phyloP scores from a whole-genome alignment of 2,797 vertebrate genomes.

The Protosalanx chinensis region DNA sequence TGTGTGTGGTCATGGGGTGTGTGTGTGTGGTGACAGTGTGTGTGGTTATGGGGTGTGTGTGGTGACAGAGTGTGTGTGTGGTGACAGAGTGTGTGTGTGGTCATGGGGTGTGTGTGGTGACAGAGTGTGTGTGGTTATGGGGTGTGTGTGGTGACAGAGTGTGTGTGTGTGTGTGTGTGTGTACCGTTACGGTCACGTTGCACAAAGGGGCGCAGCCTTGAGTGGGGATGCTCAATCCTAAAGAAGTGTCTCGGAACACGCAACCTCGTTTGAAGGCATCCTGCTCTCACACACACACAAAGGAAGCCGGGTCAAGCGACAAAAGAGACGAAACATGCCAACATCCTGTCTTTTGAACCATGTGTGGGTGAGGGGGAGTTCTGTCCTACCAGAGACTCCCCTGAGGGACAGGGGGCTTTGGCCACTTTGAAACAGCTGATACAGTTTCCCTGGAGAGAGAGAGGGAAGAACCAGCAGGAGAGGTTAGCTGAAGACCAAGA shows the following conservation, averaged over 20 bases:
- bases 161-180: not conserved
- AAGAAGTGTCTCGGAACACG: constrained; percentile 33
- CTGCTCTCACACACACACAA: constrained; percentile 50
- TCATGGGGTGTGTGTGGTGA: too few relatives aligned
- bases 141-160: too few relatives aligned
- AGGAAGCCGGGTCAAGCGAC: not conserved
- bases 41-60: too few relatives aligned
- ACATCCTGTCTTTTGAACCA: not conserved
- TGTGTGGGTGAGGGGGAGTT: not conserved
- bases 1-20: too few relatives aligned
- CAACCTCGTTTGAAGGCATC: constrained; percentile 58
- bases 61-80: too few relatives aligned
- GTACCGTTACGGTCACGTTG: constrained; percentile 67
- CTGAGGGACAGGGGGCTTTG: constrained; percentile 38
- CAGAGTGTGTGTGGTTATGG: too few relatives aligned
- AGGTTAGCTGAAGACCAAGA: too few relatives aligned
- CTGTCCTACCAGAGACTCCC: constrained; percentile 59
- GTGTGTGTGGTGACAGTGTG: too few relatives aligned
- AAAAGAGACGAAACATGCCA: not conserved
- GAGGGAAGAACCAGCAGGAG: not conserved
- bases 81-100: too few relatives aligned
- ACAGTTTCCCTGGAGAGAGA: constrained; percentile 51
- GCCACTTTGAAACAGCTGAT: constrained; percentile 33
- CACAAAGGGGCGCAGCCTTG: constrained; percentile 69
- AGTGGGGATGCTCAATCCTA: constrained; percentile 6